These are phyloP conservation scores for Carpatolechia fugitivella DNA, from an alignment of 2,888 invertebrate species.

Conservation along the genomic window DNA sequence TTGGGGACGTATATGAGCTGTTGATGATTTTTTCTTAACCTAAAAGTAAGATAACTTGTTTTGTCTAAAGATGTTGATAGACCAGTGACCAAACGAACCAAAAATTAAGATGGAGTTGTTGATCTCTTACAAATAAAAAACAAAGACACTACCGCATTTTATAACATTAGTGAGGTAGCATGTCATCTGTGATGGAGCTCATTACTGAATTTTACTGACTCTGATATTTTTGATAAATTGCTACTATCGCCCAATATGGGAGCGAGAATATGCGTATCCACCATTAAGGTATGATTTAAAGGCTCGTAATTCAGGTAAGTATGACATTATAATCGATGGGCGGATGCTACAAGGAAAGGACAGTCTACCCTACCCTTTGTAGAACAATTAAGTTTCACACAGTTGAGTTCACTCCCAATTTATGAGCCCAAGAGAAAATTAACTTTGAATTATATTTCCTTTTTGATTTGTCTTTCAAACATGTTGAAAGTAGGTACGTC, in stretches of 20 bases:
- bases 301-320: conserved; percentile 54
- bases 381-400: conserved; percentile 24
- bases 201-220: conserved; percentile 39
- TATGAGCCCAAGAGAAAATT: conserved; percentile 14
- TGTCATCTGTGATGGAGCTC: too few relatives aligned
- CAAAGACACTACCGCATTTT: too few relatives aligned
- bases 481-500: too few relatives aligned
- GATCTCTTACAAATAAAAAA: too few relatives aligned
- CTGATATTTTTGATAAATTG: conserved; percentile 55
- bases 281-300: conserved; percentile 70
- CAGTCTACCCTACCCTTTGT: conserved; percentile 32
- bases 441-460: not conserved
- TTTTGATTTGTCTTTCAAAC: not conserved
- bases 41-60: too few relatives aligned
- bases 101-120: too few relatives aligned
- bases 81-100: too few relatives aligned
- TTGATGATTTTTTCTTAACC: too few relatives aligned
- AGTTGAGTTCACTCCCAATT: conserved; percentile 13
- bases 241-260: conserved; percentile 58
- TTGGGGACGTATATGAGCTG: too few relatives aligned
- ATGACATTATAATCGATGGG: conserved; percentile 59
- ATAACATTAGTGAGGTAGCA: too few relatives aligned
- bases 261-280: conserved; percentile 68
- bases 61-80: too few relatives aligned
- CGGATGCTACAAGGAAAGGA: conserved; percentile 47